A percentile compares a stretch with the other conserved stretches of the same genome.
These are phyloP conservation scores for Baryphthengus martii DNA, from an alignment of 2,113 vertebrate genomes.

Conservation along the genomic window DNA sequence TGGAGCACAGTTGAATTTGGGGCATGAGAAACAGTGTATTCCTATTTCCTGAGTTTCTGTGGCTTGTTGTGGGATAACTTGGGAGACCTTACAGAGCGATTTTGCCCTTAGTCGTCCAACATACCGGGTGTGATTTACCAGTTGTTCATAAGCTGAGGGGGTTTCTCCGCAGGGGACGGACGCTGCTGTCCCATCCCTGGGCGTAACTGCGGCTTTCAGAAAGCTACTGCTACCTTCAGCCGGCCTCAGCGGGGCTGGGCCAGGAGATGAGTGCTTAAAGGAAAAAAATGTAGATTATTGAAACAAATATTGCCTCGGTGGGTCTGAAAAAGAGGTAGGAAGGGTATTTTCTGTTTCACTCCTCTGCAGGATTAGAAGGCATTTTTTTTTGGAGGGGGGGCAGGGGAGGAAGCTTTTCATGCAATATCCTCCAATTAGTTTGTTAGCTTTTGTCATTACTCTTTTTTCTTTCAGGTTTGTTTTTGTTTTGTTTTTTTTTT, in stretches of 20 bases:
- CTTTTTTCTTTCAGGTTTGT: too few species aligned
- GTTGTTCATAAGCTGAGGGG: not conserved
- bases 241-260: not conserved
- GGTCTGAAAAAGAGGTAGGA: not conserved
- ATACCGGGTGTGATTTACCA: not conserved
- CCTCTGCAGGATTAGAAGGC: not conserved
- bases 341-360: not conserved
- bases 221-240: not conserved
- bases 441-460: not conserved
- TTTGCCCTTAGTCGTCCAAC: not conserved
- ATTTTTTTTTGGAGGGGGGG: too few species aligned
- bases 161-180: not conserved
- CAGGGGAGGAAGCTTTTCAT: not conserved
- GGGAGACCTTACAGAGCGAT: not conserved
- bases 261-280: accelerated
- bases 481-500: not conserved
- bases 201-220: not conserved
- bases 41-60: not conserved
- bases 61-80: not conserved
- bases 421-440: not conserved
- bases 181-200: accelerated
- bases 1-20: not conserved
- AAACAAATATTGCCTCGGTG: accelerated
- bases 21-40: not conserved
- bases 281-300: not conserved